A percentile compares a stretch with the other conserved stretches of the same genome.
Evolutionary conservation across 2,888 invertebrate species (phyloP).

Genomic region (Hyalella azteca): DNA sequence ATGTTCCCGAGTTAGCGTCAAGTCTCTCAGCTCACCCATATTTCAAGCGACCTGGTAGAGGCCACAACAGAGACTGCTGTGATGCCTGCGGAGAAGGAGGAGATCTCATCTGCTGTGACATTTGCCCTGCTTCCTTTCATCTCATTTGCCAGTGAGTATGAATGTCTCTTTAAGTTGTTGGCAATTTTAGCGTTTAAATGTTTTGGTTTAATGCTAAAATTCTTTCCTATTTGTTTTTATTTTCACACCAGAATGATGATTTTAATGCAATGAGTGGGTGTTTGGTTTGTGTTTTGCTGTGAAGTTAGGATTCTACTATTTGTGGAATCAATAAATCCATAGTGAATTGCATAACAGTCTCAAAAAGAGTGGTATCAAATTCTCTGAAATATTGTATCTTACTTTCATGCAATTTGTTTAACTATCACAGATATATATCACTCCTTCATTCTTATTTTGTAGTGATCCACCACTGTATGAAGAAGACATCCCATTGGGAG

Average conservation of each 20-base stretch:
- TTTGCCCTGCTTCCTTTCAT: conserved; percentile 95
- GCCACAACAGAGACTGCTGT: conserved; percentile 90
- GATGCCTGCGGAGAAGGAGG: conserved; percentile 95
- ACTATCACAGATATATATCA: too few species aligned
- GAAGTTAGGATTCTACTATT: too few species aligned
- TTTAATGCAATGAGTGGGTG: too few species aligned
- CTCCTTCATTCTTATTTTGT: conserved; percentile 2
- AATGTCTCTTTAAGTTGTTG: conserved; percentile 63
- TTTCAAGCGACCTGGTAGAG: conserved; percentile 83
- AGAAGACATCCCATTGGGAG: conserved; percentile 77
- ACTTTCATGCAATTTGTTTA: too few species aligned
- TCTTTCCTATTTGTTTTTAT: background rate
- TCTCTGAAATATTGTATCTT: too few species aligned
- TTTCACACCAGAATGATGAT: too few species aligned
- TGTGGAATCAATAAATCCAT: background rate
- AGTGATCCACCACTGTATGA: conserved; percentile 87
- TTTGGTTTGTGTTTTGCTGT: too few species aligned
- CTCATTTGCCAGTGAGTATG: conserved; percentile 82
- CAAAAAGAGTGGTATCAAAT: too few species aligned
- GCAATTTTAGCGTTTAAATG: conserved; percentile 60
- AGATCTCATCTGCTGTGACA: conserved; percentile 92
- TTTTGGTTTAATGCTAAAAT: background rate
- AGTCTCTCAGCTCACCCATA: conserved; percentile 75
- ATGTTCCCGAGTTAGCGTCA: conserved; percentile 61
- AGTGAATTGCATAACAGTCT: too few species aligned